Evolutionary conservation across 2,797 vertebrate species (phyloP).

Genomic region (Catharus ustulatus): DNA sequence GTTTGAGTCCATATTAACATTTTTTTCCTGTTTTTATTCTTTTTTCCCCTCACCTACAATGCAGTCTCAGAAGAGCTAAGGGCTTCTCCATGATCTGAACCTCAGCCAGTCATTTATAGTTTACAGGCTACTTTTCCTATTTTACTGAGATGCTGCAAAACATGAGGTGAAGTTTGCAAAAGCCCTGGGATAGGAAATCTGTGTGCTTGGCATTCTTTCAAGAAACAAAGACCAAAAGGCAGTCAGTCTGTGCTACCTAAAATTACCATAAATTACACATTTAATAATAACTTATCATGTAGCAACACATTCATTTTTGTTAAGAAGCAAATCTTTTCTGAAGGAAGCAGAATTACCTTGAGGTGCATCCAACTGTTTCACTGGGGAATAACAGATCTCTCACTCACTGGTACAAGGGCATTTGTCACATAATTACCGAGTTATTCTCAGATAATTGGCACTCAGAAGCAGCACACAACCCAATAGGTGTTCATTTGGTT

Average conservation of each 20-base stretch:
- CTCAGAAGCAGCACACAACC: background rate
- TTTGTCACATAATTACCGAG: conserved; percentile 25
- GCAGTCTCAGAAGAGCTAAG: background rate
- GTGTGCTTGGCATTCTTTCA: background rate
- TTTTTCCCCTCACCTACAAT: background rate
- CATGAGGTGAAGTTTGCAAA: background rate
- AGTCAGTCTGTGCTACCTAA: background rate
- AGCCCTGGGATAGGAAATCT: background rate
- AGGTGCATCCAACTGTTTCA: background rate
- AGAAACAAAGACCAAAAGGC: background rate
- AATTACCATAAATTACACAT: background rate
- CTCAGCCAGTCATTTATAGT: background rate
- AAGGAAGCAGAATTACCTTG: background rate
- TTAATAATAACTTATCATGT: background rate
- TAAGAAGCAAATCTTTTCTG: background rate
- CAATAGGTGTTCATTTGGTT: background rate
- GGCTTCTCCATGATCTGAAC: background rate
- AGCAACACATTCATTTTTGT: background rate
- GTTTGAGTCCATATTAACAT: background rate
- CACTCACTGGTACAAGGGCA: background rate
- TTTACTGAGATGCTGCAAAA: background rate
- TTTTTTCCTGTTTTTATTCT: background rate
- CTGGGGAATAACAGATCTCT: background rate
- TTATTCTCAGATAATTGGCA: conserved; percentile 16
- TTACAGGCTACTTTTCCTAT: fast-evolving